A percentile compares a stretch with the other conserved stretches of the same genome.
Evolutionary conservation across 2,113 vertebrate genomes (phyloP).

Genomic region (Xiphias gladius): DNA sequence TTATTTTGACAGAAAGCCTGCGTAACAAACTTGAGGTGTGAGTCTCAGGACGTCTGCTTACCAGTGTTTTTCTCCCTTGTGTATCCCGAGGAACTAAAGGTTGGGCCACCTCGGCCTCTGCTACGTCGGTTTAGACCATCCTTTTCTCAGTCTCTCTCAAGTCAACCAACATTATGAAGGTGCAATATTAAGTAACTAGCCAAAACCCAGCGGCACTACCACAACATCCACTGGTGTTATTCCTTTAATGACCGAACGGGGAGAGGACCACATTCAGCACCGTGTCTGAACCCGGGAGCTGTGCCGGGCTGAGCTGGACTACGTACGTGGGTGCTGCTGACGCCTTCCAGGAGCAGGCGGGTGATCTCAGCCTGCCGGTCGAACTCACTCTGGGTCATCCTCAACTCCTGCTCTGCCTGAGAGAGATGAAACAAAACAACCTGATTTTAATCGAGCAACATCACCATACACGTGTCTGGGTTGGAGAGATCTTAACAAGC

Average conservation of each 20-base stretch:
- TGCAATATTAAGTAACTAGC: neutral
- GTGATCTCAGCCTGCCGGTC: conserved; percentile 99
- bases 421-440: neutral
- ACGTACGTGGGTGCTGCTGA: conserved; percentile 97
- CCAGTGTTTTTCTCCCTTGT: neutral
- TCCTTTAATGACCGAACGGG: neutral
- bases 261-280: neutral
- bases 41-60: neutral
- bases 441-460: neutral
- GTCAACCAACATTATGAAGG: neutral
- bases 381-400: conserved; percentile 97
- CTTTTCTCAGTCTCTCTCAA: neutral
- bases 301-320: neutral
- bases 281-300: neutral
- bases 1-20: too few relatives aligned
- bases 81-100: neutral
- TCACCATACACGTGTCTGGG: neutral
- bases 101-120: neutral
- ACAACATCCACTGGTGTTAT: neutral
- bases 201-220: too few relatives aligned
- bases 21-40: neutral
- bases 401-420: conserved; percentile 96
- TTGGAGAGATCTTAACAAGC: neutral
- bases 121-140: too few relatives aligned
- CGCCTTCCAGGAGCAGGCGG: conserved; percentile 94